Evolutionary conservation across 2,797 vertebrate species (phyloP), one percentile per base, ranked within the genome.

Genomic region (Discoglossus pictus): DNA sequence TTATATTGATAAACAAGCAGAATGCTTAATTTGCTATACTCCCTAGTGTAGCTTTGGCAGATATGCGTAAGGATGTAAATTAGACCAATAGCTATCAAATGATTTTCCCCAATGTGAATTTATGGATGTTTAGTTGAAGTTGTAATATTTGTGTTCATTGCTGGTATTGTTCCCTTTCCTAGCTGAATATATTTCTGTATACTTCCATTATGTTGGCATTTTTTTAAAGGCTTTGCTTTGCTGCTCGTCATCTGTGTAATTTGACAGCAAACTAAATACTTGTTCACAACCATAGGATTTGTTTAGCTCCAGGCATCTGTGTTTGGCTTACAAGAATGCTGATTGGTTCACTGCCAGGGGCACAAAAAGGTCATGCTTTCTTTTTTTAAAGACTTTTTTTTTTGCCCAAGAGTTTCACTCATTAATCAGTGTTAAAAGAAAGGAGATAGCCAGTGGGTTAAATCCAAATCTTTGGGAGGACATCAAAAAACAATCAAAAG

Each of bases 221-320:
- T 64, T 72, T 77, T 76, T 40, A 77, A 80, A 68, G 82, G 66
- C 52, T 75, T 73, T 66, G 78, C 62, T 82, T 75, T 76, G 63
- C 72, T 80, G 72, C 81, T 85, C 75, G 55, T 83, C 80, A 81
- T 79, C 68, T 51, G 61, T 78, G 67, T 83, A 89, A 85, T 87
- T 86, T 86, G 84, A 86, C 85, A 88, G 83, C 80, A 84, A 86
- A 83, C 82, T 80, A 86, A 88, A 86, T 87, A 87, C 85, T 88
- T 88, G 79, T 84, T 88, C 87, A 86, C 88, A 87, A 87, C 78
- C 87, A 87, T 82, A 86, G 86, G 87, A 90, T 87, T 92, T 92
- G 91, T 93, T 93, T 95, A 90, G 93, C 93, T 96, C 74, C 85
- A 87, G 92, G 93, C 93, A 92, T 93, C 90, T 94, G 93, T 94